phyloP scores from a whole-genome alignment of 2,888 invertebrate genomes.

The Busseola fusca region DNA sequence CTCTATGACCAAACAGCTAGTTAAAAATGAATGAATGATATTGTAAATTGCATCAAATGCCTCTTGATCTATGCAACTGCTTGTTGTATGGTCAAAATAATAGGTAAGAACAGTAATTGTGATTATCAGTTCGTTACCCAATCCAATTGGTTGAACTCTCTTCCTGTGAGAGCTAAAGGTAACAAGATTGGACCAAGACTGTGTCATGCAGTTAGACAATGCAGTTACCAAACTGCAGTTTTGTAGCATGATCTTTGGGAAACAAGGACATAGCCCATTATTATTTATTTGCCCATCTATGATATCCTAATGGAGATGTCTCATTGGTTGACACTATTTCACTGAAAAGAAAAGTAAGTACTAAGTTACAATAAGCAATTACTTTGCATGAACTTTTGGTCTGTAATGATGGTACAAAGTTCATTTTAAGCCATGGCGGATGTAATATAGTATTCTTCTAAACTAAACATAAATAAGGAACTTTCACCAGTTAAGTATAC shows the following conservation, averaged over 20 bases:
- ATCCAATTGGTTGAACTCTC: constrained; percentile 6
- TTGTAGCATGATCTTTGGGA: neutral
- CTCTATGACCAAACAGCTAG: neutral
- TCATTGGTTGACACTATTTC: neutral
- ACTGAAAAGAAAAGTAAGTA: neutral
- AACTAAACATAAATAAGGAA: neutral
- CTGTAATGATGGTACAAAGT: neutral
- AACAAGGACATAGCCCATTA: neutral
- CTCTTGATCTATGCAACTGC: neutral
- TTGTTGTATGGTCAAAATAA: neutral
- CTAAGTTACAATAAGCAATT: neutral
- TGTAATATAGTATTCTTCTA: neutral
- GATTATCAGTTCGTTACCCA: neutral
- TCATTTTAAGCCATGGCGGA: neutral
- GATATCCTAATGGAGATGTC: neutral
- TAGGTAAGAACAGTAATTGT: neutral
- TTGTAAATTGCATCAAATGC: neutral
- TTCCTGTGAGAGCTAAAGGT: neutral
- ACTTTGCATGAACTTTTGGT: neutral
- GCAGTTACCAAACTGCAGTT: neutral
- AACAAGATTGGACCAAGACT: neutral
- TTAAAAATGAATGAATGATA: neutral
- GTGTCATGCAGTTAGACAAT: neutral
- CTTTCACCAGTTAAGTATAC: neutral
- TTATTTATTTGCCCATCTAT: neutral